Evolutionary conservation across 1,140 invertebrate genomes (phyloP), one percentile per base, ranked within the genome.

Genomic region (Bradynema listronoti): DNA sequence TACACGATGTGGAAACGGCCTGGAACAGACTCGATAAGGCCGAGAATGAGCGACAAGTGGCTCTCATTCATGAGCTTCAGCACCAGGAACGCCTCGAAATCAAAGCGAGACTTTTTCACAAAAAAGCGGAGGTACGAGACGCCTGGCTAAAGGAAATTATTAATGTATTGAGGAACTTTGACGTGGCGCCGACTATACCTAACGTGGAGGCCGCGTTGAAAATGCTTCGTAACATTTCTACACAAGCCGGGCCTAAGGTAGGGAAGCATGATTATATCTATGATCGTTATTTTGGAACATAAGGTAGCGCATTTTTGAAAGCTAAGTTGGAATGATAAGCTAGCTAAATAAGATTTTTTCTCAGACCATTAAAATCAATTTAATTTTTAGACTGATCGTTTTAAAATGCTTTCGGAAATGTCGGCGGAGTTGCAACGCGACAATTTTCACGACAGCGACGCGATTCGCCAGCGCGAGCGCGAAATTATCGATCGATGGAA

Each of bases 91-190:
- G 89, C 58, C 81, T 99, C 1, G 91, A 97, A 77, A 90, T 93
- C 74, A 82, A 96, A 22, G 93, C 93, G 68, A 88, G 91, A 76
- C 90, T 92, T 77, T 99, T 98, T 81, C 88, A 91, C 71, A 86
- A 88, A 68, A 98, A 98, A 81, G 86, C 86, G 58, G 85, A 88
- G 5, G 83, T 96, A 2, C 83, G 91, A 57, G 89, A 91, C 73
- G 86, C 89, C 1, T 99, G 96, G 80, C 80, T 99, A 16, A 91
- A 91, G 80, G 93, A 98, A 80, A 98, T 98, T 91, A 91, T 90
- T 58, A 88, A 90, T 79, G 91, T 97, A 33, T 69, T 41, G 69
- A 67, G 59, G 49, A 60, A 27, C 58, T 63, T 78, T 83, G 90
- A 57, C 91, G 91, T 78, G 89, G 88, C 25, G 87, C 85, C 69